Evolutionary conservation across 2,113 vertebrate genomes (phyloP).

Genomic region (Paraplagusia blochii): DNA sequence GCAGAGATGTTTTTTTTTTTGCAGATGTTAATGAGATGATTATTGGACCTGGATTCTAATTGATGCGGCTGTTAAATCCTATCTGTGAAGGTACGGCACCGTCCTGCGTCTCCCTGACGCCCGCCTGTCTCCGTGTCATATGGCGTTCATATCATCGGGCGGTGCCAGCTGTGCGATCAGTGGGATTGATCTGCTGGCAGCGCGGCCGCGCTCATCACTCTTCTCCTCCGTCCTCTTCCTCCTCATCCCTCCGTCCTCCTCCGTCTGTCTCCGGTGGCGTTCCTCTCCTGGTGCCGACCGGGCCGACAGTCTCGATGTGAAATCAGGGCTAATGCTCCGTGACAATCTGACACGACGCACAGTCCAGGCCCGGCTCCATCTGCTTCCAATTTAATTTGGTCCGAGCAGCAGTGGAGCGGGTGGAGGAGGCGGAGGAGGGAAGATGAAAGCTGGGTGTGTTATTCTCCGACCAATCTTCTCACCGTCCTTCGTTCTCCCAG

Average conservation of each 20-base stretch:
- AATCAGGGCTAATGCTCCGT: constrained; percentile 69
- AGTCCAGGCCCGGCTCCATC: constrained; percentile 67
- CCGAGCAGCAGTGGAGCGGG: constrained; percentile 39
- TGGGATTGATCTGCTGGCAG: constrained; percentile 69
- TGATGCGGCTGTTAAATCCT: constrained; percentile 42
- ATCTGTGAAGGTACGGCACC: constrained; percentile 63
- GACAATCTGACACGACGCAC: constrained; percentile 71
- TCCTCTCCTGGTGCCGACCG: constrained; percentile 25
- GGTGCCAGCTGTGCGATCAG: constrained; percentile 72
- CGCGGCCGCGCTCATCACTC: constrained; percentile 51
- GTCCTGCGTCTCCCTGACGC: constrained; percentile 41
- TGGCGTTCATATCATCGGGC: constrained; percentile 58
- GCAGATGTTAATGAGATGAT: constrained; percentile 55
- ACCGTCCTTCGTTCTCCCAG: constrained; percentile 81
- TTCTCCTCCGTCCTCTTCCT: constrained; percentile 6
- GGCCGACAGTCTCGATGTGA: constrained; percentile 61
- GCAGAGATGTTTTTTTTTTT: constrained; percentile 20
- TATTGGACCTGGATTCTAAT: constrained; percentile 64
- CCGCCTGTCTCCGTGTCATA: constrained; percentile 57
- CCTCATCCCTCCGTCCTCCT: constrained; percentile 28
- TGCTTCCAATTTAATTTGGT: constrained; percentile 82
- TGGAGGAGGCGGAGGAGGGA: constrained; percentile 1
- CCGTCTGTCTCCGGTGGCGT: constrained; percentile 34
- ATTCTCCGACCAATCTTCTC: constrained; percentile 75
- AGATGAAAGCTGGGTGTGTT: constrained; percentile 79